Conservation (phyloP, 2,797 vertebrate species). For the Numenius phaeopus region DNA sequence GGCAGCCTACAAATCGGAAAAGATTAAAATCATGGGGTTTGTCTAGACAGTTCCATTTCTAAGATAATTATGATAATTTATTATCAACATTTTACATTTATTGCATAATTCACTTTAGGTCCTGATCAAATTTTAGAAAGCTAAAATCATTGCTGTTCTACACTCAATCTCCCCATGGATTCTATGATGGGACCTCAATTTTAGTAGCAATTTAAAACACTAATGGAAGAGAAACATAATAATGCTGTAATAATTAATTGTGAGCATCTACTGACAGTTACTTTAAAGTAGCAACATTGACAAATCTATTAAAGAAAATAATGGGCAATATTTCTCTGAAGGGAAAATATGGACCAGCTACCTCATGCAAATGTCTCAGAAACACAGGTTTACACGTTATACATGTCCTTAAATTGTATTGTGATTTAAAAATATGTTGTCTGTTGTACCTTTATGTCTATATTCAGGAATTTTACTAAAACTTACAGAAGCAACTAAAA, state of each 20-base stretch:
- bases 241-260: neutral
- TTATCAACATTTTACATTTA: neutral
- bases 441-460: neutral
- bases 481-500: neutral
- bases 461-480: slow-evolving; percentile 12
- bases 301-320: neutral
- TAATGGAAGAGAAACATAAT: neutral
- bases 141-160: neutral
- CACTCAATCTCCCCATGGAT: neutral
- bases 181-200: neutral
- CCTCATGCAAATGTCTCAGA: neutral
- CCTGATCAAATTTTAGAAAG: neutral
- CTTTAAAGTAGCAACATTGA: neutral
- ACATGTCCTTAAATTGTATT: neutral
- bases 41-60: neutral
- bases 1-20: neutral
- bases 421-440: neutral
- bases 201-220: neutral
- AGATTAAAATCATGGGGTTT: neutral
- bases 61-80: neutral
- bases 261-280: neutral
- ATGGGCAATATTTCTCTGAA: neutral
- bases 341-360: neutral
- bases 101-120: neutral
- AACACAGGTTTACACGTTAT: neutral